Evolutionary conservation across 2,888 invertebrate species (phyloP), one percentile per base, ranked within the genome.

Genomic region (Chesias legatella): DNA sequence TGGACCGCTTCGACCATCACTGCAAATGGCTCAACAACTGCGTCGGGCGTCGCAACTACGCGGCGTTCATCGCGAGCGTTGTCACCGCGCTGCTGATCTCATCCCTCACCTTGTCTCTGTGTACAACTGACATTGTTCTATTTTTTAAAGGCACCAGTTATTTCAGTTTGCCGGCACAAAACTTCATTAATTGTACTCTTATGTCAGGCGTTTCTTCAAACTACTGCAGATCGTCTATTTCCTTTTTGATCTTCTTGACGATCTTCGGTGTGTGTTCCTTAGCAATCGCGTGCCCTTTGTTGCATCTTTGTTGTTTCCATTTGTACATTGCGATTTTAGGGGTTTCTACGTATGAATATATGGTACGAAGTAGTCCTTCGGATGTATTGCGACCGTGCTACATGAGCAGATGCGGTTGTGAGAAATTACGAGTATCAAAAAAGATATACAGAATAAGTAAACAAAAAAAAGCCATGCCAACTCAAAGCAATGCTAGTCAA

Each of bases 11-110:
- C 81, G 98, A 99, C 77, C 98, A 98, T 79, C 98, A 99, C 81
- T 99, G 98, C 90, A 97, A 98, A 90, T 99, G 99, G 98, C 90
- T 99, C 57, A 99, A 99, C 89, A 98, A 97, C 81, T 99, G 99
- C 86, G 92, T 99, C 48, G 99, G 99, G 6, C 91, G 91, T 28
- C 90, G 96, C 58, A 98, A 98, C 79, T 98, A 98, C 89, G 90
- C 90, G 27, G 92, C 93, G 17, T 97, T 97, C 77, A 90, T 96
- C 56, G 91, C 93, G 73, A 94, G 95, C 67, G 93, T 96, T 38
- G 89, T 92, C 42, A 94, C 95, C 34, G 95, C 95, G 10, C 91
- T 95, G 48, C 83, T 93, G 42, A 92, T 94, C 51, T 91, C 94
- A 8, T 69, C 92, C 43, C 89, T 92, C 52, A 93, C 95, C 35